Base-by-base conservation (phyloP, 1,140 invertebrate genomes). In the Drosophila melanogaster region DNA sequence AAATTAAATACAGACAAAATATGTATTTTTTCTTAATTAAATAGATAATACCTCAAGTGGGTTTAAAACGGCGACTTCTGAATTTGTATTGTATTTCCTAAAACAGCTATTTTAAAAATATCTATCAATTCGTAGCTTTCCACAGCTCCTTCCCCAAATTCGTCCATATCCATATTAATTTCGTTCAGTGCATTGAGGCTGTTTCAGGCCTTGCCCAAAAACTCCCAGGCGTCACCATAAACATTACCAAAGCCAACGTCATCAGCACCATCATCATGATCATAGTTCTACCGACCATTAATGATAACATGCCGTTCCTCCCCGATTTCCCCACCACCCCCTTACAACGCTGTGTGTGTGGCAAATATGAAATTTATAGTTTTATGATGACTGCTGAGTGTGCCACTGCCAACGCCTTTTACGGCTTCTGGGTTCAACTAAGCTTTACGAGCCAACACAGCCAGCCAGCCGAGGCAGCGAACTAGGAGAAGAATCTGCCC, bases 321-420 rank as follows among this genome's bases (percentile, higher is more conserved):
- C 53, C 46, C 59, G 33, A 41, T 37, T 35, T 22, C 17, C n/a
- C 65, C 24, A 17, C 14, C 33, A 8, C 3, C 24, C 17, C 44
- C 43, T 12, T 30, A 38, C 17, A 47, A 24, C 14, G 22, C 41
- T 64, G 50, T 65, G 62, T 62, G 77, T 85, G 67, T 80, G 62
- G 77, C 86, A 90, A 90, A 90, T 90, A 90, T 83, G 86, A 90
- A 90, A 90, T 90, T 90, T 90, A 90, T 90, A 86, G 87, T 90
- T 90, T 90, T 90, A 90, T 90, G 86, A 90, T 90, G 86, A 90
- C 86, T 90, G 81, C 81, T 90, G 86, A 90, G 86, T 86, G 75
- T 90, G 86, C 78, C 78, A 86, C 81, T 81, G 86, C 86, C 86
- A 90, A 90, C 81, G 86, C 85, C 78, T 81, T 90, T 90, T 86